Evolutionary conservation across 2,888 invertebrate species (phyloP).

Genomic region (Thysanoteuthis rhombus): DNA sequence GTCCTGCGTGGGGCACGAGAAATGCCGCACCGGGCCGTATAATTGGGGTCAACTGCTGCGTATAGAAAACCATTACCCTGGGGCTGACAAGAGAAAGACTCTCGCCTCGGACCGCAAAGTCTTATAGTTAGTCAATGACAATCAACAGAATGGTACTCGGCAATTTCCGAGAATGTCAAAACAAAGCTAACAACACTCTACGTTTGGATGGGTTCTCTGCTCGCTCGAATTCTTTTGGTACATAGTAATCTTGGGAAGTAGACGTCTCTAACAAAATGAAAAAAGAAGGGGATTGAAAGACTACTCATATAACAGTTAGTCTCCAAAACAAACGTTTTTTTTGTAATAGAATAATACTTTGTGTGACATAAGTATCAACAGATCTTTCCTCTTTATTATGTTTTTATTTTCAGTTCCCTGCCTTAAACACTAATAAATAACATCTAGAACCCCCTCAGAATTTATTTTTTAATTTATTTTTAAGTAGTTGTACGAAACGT

Average conservation of each 20-base stretch:
- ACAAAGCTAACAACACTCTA: neutral
- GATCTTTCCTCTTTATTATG: too few species aligned
- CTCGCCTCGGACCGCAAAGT: neutral
- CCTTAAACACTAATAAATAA: too few species aligned
- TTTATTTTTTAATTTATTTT: too few species aligned
- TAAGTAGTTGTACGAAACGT: too few species aligned
- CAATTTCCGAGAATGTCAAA: neutral
- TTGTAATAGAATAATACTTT: neutral
- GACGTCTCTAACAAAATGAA: neutral
- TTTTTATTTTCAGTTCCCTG: too few species aligned
- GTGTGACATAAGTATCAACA: too few species aligned
- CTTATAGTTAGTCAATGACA: neutral
- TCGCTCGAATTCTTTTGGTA: neutral
- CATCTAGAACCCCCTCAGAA: too few species aligned
- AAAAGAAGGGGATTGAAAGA: neutral
- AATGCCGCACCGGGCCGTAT: neutral
- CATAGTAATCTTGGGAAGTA: neutral
- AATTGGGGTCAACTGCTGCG: neutral
- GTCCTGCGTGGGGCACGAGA: neutral
- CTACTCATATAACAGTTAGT: neutral
- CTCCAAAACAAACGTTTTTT: neutral
- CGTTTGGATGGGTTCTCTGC: neutral
- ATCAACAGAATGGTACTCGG: neutral
- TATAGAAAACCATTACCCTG: neutral
- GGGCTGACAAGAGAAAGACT: neutral